These are phyloP conservation scores for Apotomis capreana DNA, from an alignment of 2,888 invertebrate genomes.

Conservation along the genomic window DNA sequence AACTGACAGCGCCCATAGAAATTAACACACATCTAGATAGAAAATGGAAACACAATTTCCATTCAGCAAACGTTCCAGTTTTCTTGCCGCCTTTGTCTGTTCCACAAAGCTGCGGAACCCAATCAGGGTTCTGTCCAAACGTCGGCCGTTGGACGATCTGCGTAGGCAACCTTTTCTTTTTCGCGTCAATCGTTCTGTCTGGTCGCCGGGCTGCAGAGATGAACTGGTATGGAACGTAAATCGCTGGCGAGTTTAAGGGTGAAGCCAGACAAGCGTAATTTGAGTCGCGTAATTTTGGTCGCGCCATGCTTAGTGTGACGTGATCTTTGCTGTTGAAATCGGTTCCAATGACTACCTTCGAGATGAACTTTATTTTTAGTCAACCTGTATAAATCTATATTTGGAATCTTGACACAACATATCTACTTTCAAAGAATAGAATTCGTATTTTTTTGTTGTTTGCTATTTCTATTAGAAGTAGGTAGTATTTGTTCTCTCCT, in stretches of 20 bases:
- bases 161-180: slow-evolving; percentile 34
- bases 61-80: slow-evolving; percentile 59
- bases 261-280: too few relatives aligned
- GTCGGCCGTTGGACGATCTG: slow-evolving; percentile 53
- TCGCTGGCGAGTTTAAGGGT: neutral
- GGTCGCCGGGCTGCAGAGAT: slow-evolving; percentile 20
- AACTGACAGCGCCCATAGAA: slow-evolving; percentile 15
- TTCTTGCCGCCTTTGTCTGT: slow-evolving; percentile 61
- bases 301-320: too few relatives aligned
- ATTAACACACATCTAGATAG: slow-evolving; percentile 42
- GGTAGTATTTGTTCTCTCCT: too few relatives aligned
- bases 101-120: slow-evolving; percentile 64
- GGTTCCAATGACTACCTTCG: too few relatives aligned
- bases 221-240: neutral
- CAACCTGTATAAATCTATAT: too few relatives aligned
- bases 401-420: too few relatives aligned
- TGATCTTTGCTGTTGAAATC: too few relatives aligned
- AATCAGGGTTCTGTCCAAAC: slow-evolving; percentile 68
- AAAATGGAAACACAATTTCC: slow-evolving; percentile 65
- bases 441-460: too few relatives aligned
- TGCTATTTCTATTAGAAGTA: too few relatives aligned
- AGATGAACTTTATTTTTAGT: too few relatives aligned
- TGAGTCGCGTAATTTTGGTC: too few relatives aligned
- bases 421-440: too few relatives aligned
- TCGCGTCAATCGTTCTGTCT: slow-evolving; percentile 17